Percentiles rank a stretch among this genome's conserved stretches.
phyloP scores from a whole-genome alignment of 2,888 invertebrate genomes.

The Rhingia campestris region DNA sequence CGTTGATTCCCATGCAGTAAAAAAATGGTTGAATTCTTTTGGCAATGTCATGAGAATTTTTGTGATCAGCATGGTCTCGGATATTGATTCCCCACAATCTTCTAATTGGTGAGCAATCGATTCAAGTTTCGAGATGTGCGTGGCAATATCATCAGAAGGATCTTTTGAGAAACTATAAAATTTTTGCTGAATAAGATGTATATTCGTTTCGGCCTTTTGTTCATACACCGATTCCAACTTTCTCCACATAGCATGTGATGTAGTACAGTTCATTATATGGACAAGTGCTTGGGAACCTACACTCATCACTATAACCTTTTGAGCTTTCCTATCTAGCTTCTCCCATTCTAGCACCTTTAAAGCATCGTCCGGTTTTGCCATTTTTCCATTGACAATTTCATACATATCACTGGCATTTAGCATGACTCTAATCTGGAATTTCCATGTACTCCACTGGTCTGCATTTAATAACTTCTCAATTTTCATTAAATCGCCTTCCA shows the following conservation, averaged over 20 bases:
- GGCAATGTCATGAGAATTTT: constrained; percentile 44
- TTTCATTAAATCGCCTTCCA: constrained; percentile 31
- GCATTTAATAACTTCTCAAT: constrained; percentile 37
- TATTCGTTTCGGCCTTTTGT: constrained; percentile 25
- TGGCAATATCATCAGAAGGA: constrained; percentile 51
- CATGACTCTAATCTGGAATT: constrained; percentile 32
- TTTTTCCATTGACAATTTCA: constrained; percentile 20
- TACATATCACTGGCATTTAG: constrained; percentile 33
- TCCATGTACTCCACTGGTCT: constrained; percentile 43
- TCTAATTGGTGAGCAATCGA: constrained; percentile 41
- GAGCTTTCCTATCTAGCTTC: constrained; percentile 33
- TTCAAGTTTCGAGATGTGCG: constrained; percentile 56
- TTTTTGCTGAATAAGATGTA: constrained; percentile 64
- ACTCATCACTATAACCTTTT: constrained; percentile 35
- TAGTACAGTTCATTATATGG: constrained; percentile 43
- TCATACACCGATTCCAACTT: constrained; percentile 38
- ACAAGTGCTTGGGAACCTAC: constrained; percentile 29
- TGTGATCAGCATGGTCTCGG: constrained; percentile 32
- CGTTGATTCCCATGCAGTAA: constrained; percentile 53
- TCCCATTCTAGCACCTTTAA: neutral
- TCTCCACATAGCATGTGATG: constrained; percentile 30
- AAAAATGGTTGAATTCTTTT: constrained; percentile 39
- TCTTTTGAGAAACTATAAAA: constrained; percentile 64
- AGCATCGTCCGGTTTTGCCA: neutral
- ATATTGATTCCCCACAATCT: constrained; percentile 55